A percentile compares a stretch with the other conserved stretches of the same genome.
Conservation (phyloP, 2,113 vertebrate genomes). For the Psophia crepitans region DNA sequence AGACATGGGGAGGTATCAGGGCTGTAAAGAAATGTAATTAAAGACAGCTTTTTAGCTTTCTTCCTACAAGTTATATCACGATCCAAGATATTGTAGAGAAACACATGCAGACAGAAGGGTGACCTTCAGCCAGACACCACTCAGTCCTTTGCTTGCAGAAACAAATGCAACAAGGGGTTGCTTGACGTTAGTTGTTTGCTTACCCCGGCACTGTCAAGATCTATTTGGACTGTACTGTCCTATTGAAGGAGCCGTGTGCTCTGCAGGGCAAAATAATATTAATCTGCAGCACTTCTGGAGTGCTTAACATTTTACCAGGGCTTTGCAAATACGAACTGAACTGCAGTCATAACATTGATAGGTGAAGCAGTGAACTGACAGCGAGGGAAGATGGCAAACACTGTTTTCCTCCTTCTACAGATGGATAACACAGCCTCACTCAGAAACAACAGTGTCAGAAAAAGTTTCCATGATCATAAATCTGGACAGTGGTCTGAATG, state of each 20-base stretch:
- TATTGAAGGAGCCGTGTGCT: neutral
- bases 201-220: neutral
- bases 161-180: neutral
- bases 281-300: neutral
- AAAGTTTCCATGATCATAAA: neutral
- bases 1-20: neutral
- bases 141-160: neutral
- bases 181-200: neutral
- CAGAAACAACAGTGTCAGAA: neutral
- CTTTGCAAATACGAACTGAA: neutral
- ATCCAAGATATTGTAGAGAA: neutral
- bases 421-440: neutral
- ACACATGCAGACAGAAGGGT: neutral
- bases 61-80: neutral
- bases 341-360: neutral
- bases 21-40: neutral
- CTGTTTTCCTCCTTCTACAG: neutral
- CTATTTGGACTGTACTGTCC: neutral
- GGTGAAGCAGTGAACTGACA: neutral
- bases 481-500: neutral
- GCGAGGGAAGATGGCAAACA: neutral
- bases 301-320: neutral
- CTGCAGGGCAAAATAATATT: neutral
- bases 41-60: neutral
- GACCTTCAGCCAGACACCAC: neutral